Base-by-base conservation (phyloP, 2,113 vertebrate genomes). In the Chaetodon trifascialis region DNA sequence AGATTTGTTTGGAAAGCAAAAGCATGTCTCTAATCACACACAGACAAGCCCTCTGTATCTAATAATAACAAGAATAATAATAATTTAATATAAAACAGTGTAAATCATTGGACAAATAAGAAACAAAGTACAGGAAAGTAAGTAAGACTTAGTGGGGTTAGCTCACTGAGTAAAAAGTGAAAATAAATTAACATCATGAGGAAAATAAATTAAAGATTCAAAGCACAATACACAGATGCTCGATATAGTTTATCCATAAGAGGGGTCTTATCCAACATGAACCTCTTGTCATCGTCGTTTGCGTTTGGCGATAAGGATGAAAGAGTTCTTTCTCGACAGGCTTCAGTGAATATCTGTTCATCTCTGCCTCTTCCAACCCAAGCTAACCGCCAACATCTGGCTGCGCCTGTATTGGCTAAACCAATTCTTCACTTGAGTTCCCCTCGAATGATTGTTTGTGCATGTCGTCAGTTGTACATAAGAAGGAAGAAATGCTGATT, bases 381-480 rank as follows among this genome's bases (percentile, higher is more conserved):
- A 76, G 76, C 81, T 92, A 94, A 93, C 85, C 84, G 81, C 84
- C 80, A 44, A 81, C 90, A 93, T 91, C 88, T 94, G 92, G 73
- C 17, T 82, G 65, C 64, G 81, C 71, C 83, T 74, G 65, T 72
- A 67, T 38, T 59, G 40, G 58, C 46, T 52, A 64, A 60, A 82
- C 59, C 70, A 49, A 60, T 74, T 81, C 65, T 76, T 80, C 46
- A 52, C 76, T 56, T 51, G 0, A 58, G 40, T 68, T 58, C 52
- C 42, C 64, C 60, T 72, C 69, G 78, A 84, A 47, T 64, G 56
- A 84, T 66, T 66, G 36, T 66, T 76, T n/a, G 21, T 49, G 23
- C 7, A 55, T 59, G 34, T 55, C 30, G 30, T 52, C 52, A 73
- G 73, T 84, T 87, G n/a, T 60, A 71, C 38, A 30, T 30, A 30